Percentiles rank a stretch among this genome's conserved stretches.
Conservation (phyloP, 2,888 invertebrate genomes). For the Drosophila nr. medialis region DNA sequence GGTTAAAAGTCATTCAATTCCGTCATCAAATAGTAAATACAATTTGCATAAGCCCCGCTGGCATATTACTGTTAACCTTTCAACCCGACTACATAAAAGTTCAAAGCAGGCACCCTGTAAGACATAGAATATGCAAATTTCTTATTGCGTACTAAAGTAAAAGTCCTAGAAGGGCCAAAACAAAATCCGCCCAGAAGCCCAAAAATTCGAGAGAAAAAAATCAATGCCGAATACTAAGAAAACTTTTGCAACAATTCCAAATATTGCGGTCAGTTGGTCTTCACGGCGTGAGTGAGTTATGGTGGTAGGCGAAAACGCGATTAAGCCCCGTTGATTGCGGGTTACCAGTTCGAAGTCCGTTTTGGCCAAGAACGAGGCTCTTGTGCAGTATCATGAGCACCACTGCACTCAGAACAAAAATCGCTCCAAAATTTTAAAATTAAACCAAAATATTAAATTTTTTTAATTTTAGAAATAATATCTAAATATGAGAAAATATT, state of each 20-base stretch:
- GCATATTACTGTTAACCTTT: constrained; percentile 14
- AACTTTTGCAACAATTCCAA: constrained; percentile 41
- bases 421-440: not conserved
- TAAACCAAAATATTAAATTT: not conserved
- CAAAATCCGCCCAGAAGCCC: constrained; percentile 25
- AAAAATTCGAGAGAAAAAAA: constrained; percentile 49
- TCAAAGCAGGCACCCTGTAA: constrained; percentile 36
- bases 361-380: constrained; percentile 38
- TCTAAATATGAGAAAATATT: not conserved
- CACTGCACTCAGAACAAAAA: not conserved
- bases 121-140: constrained; percentile 64
- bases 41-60: not conserved
- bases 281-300: constrained; percentile 8
- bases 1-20: not conserved
- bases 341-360: constrained; percentile 57
- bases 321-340: constrained; percentile 68
- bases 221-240: constrained; percentile 58
- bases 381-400: constrained; percentile 28
- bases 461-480: not conserved
- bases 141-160: constrained; percentile 59
- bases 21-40: not conserved
- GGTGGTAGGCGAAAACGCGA: constrained; percentile 49
- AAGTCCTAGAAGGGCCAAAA: constrained; percentile 42
- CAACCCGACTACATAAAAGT: constrained; percentile 14
- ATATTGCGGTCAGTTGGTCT: constrained; percentile 51